phyloP scores from a whole-genome alignment of 2,888 invertebrate genomes.

The Drosophila incognita region DNA sequence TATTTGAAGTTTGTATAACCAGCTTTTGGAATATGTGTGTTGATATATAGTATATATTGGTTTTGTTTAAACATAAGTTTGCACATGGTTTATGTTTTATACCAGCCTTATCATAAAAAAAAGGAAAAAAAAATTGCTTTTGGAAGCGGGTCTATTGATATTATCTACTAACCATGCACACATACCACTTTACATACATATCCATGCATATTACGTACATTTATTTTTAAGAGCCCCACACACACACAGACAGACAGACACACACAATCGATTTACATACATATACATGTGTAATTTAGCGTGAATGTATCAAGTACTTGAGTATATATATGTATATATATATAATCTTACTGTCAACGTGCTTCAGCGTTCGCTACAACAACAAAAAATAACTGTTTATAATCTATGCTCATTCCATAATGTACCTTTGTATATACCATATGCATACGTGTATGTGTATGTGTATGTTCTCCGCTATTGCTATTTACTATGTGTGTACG shows the following conservation, averaged over 20 bases:
- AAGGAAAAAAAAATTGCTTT: neutral
- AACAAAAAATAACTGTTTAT: neutral
- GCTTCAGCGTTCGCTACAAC: slow-evolving; percentile 55
- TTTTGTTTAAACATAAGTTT: slow-evolving; percentile 28
- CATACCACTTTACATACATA: slow-evolving; percentile 1
- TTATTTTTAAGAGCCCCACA: neutral
- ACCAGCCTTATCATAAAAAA: neutral
- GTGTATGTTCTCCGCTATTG: slow-evolving; percentile 13
- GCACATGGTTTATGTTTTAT: slow-evolving; percentile 32
- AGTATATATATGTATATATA: slow-evolving; percentile 17
- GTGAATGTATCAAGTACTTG: slow-evolving; percentile 32
- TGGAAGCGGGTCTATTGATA: slow-evolving; percentile 18
- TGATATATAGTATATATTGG: slow-evolving; percentile 15
- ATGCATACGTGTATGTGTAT: neutral
- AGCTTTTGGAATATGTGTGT: slow-evolving; percentile 20
- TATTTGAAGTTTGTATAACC: slow-evolving; percentile 4
- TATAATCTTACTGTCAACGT: slow-evolving; percentile 20
- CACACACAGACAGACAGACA: neutral
- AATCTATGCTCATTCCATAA: slow-evolving; percentile 20
- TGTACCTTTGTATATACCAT: neutral
- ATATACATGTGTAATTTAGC: slow-evolving; percentile 22
- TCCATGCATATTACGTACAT: slow-evolving; percentile 11
- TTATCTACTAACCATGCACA: neutral
- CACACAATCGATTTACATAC: neutral
- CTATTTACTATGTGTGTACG: slow-evolving; percentile 17